phyloP scores from a whole-genome alignment of 2,113 vertebrate species.

The Bubo scandiacus region DNA sequence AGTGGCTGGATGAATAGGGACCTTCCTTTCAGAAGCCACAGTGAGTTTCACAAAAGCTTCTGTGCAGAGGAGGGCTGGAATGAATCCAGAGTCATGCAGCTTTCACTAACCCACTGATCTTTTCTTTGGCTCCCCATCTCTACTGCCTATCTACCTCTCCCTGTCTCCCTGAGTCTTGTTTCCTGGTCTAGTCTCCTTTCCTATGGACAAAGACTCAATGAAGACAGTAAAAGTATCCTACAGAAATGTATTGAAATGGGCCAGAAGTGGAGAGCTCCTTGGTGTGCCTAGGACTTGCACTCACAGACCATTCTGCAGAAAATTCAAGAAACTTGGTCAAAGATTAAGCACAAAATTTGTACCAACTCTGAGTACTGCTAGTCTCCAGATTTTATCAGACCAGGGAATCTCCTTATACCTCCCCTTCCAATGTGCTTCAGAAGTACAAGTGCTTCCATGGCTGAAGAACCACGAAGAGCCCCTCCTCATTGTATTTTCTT shows the following conservation, averaged over 20 bases:
- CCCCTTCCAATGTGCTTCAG: neutral
- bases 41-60: conserved; percentile 40
- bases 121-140: conserved; percentile 7
- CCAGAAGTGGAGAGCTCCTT: neutral
- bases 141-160: neutral
- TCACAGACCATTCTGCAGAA: neutral
- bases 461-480: neutral
- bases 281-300: neutral
- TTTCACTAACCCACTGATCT: conserved; percentile 10
- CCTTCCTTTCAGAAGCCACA: conserved; percentile 42
- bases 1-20: conserved; percentile 28
- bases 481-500: neutral
- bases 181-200: neutral
- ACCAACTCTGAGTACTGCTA: neutral
- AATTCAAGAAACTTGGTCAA: neutral
- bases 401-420: neutral
- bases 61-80: conserved; percentile 40
- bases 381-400: neutral
- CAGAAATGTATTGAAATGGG: neutral
- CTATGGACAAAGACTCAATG: neutral
- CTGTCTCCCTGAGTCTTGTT: neutral
- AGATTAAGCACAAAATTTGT: neutral
- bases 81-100: conserved; percentile 48
- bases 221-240: neutral
- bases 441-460: neutral